Evolutionary conservation across 2,797 vertebrate genomes (phyloP).

Genomic region (Pangasius larnaudii): DNA sequence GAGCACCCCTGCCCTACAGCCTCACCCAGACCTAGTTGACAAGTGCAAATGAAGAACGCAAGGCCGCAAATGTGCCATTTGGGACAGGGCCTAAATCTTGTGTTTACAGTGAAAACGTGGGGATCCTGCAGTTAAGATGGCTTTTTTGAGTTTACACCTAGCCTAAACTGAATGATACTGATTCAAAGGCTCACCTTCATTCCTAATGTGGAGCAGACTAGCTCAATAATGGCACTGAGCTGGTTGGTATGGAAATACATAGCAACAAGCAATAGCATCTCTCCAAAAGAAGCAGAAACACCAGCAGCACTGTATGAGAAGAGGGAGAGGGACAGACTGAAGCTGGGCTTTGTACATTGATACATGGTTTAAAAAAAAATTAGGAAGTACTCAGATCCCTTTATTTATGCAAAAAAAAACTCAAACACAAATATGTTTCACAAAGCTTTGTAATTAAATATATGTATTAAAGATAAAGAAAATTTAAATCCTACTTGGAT

Average conservation of each 20-base stretch:
- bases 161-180: background rate
- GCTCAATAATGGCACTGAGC: constrained; percentile 96
- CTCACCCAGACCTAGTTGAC: background rate
- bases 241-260: constrained; percentile 99
- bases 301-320: constrained; percentile 86
- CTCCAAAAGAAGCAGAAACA: constrained; percentile 97
- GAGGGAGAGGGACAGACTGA: constrained; percentile 14
- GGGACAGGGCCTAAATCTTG: background rate
- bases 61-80: background rate
- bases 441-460: background rate
- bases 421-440: background rate
- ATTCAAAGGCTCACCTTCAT: constrained; percentile 88
- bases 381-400: background rate
- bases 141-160: background rate
- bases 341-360: background rate
- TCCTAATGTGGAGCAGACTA: constrained; percentile 97
- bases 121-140: background rate
- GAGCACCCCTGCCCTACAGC: too few relatives aligned
- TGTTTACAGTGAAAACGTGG: background rate
- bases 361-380: too few relatives aligned
- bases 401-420: background rate
- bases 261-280: constrained; percentile 97
- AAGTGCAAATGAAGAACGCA: too few relatives aligned
- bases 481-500: background rate
- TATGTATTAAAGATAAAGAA: background rate